Base-by-base conservation (phyloP, 2,888 invertebrate species). In the Odontomyia ornata region DNA sequence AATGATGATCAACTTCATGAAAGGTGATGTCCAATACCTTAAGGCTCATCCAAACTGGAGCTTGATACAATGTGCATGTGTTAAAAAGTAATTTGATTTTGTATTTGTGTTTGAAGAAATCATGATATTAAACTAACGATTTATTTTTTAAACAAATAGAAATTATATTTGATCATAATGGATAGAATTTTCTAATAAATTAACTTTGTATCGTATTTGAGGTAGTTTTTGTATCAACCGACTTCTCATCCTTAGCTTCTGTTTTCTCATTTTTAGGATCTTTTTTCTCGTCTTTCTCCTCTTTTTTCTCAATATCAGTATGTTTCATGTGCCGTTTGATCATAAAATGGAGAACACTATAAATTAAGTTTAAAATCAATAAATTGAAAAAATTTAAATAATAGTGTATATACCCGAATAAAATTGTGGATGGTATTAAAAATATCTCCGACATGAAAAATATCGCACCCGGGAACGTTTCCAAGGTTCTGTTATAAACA, bases 11-110 rank as follows among this genome's bases (percentile, higher is more conserved):
- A 77, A 78, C 64, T 76, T 65, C 43, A 78, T 78, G 21, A 62
- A 69, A 3, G 75, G 71, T 25, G 56, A 76, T 25, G 71, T 76
- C 7, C 47, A 77, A 15, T 78, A 75, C 43, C 60, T 78, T 43
- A 62, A 60, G 56, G 52, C 65, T 27, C 78, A 78, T 75, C 78
- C 78, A 1, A 78, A 78, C 27, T 78, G 78, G 78, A 75, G 47
- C 21, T 57, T 77, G n/a, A 75, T 78, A 18, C 36, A 11, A 9
- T 77, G 78, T 60, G 25, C 69, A 0, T 78, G 76, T 30, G 25
- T 1, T 1, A 65, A 30, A 65, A 28, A 13, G 7, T 18, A 56
- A n/a, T 18, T 56, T 18, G 56, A 56, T 56, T 56, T 56, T 18
- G n/a, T 56, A n/a, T 56, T 15, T 56, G 9, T 56, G 21, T 60